Conservation (phyloP, 1,140 invertebrate species). For the Meloidogyne floridensis region DNA sequence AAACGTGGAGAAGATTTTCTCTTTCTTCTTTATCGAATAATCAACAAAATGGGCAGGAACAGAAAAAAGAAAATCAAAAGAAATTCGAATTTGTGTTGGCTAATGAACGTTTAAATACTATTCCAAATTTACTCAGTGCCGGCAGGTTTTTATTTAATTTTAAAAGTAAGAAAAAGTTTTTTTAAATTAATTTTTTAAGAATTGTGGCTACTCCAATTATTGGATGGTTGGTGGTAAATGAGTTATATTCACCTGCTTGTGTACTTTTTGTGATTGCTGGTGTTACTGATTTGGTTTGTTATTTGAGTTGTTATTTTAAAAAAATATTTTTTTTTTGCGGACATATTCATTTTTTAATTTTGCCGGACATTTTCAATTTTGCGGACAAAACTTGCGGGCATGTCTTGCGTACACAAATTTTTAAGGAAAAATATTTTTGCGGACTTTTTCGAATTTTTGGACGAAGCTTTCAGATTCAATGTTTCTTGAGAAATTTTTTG, state of each 20-base stretch:
- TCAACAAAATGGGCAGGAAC: neutral
- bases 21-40: neutral
- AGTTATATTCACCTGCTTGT: conserved; percentile 76
- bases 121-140: conserved; percentile 37
- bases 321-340: neutral
- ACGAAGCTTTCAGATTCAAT: too few relatives aligned
- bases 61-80: neutral
- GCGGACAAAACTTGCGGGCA: neutral
- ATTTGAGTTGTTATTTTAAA: conserved; percentile 27
- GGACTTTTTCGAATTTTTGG: too few relatives aligned
- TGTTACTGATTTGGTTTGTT: conserved; percentile 79
- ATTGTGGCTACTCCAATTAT: conserved; percentile 84
- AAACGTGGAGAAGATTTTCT: neutral
- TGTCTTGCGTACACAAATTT: too few relatives aligned
- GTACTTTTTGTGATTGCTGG: conserved; percentile 78
- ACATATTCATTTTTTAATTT: neutral
- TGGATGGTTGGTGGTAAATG: conserved; percentile 80
- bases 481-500: too few relatives aligned
- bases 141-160: conserved; percentile 18
- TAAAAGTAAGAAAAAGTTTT: too few relatives aligned
- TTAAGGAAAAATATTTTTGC: too few relatives aligned
- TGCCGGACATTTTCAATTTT: neutral
- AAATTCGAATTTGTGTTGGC: neutral
- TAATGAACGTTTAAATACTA: conserved; percentile 15
- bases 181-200: conserved; percentile 66